Evolutionary conservation across 2,113 vertebrate genomes (phyloP), one percentile per base, ranked within the genome.

Genomic region (Romanogobio albipinnatus): DNA sequence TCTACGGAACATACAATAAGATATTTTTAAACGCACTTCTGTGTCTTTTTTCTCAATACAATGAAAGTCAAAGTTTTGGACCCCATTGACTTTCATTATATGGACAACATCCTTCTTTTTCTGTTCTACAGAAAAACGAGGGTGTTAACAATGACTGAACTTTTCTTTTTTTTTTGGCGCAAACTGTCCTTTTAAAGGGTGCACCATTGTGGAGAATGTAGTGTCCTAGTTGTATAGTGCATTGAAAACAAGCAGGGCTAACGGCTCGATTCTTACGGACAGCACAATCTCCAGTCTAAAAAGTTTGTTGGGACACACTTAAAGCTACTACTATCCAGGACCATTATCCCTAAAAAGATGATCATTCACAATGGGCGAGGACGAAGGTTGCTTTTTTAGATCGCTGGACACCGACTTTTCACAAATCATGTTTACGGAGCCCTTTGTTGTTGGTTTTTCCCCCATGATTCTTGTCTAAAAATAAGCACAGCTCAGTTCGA

Each of bases 361-460:
- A 43, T 26, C 61, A 75, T 76, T 81, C 79, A 26, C 79, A 82
- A 64, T 29, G 19, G 78, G 66, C 36, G 73, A 80, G 29, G 53
- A 76, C n/a, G 73, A 76, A 13, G 68, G 51, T 56, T 49, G 36
- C 26, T 76, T 81, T 76, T 61, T 51, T 84, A 9, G 5, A 68
- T 66, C 26, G 36, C 51, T 19, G 64, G 75, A 85, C 81, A 87
- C 58, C 61, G 70, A 89, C 70, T 80, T 84, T 85, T 90, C 88
- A 88, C 49, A 2, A 84, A 77, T 80, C 43, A 90, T 81, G 47
- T 81, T 9, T 59, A 33, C 58, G 75, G 81, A 85, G 64, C 79
- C 84, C 74, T 82, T 89, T 66, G 84, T 90, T 81, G 39, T 39
- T 39, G 36, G 29, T 64, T 81, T 85, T 81, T 47, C 53, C 39